Base-by-base conservation (phyloP, 2,888 invertebrate genomes). In the Parnassius smintheus region DNA sequence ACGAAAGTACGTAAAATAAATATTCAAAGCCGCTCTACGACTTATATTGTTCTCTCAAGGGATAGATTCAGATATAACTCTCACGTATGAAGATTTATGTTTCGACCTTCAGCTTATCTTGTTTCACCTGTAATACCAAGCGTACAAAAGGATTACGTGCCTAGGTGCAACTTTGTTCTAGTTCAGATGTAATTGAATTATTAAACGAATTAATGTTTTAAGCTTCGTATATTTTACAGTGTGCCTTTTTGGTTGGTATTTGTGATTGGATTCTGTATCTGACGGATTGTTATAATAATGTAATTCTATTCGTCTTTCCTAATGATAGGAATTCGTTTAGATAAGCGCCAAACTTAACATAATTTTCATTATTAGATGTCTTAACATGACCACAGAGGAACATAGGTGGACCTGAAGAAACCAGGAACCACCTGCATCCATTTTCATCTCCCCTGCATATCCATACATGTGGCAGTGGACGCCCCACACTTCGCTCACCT, bases 21-120 rank as follows among this genome's bases (percentile, higher is more conserved):
- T 60, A 55, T 55, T 44, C 60, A 35, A 54, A 42, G 48, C 42
- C n/a, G 49, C 60, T 55, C 55, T 13, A 60, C 35, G 48, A 18
- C 59, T 22, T 25, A 45, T 49, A 2, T 44, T 22, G 49, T 60
- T 48, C 55, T 54, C 60, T 18, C 53, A 3, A 41, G 42, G 50
- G 56, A 51, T 25, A 12, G 41, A 8, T 51, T n/a, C 25, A 44
- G 55, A 45, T 61, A 61, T 61, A 56, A 61, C 50, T 42, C 45
- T 44, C 61, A 61, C 61, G 56, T 61, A 61, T 56, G 50, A 61
- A 61, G 61, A 61, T 61, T 61, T 61, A 56, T 56, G 45, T 42
- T 49, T 11, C 49, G 50, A 56, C 61, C 56, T 56, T 61, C n/a
- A 45, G 55, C 55, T 51, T 61, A 61, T 61, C 56, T 61, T 22